phyloP scores from a whole-genome alignment of 2,797 vertebrate genomes.

The Denticeps clupeoides region DNA sequence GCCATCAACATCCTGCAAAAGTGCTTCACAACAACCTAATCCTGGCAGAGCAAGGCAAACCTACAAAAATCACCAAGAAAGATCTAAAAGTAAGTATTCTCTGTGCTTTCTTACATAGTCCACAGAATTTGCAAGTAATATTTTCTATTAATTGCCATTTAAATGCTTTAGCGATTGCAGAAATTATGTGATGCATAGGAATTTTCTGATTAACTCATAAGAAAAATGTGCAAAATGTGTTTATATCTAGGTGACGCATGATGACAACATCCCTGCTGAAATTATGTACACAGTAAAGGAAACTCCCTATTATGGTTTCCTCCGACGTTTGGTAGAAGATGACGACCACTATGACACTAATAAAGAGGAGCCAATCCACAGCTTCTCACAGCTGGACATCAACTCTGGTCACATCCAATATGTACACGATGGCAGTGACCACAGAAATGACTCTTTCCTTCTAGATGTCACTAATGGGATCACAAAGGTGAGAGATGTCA shows the following conservation, averaged over 20 bases:
- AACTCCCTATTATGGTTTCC: slow-evolving; percentile 55
- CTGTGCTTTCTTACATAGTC: background rate
- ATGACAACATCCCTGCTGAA: slow-evolving; percentile 64
- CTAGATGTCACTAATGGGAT: slow-evolving; percentile 68
- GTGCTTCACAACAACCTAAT: slow-evolving; percentile 55
- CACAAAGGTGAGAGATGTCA: slow-evolving; percentile 50
- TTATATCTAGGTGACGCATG: slow-evolving; percentile 63
- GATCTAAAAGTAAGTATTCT: slow-evolving; percentile 60
- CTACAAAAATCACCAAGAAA: slow-evolving; percentile 61
- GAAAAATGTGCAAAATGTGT: too few relatives aligned
- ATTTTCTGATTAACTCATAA: too few relatives aligned
- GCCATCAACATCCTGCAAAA: slow-evolving; percentile 57
- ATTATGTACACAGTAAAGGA: slow-evolving; percentile 59
- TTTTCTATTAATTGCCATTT: background rate
- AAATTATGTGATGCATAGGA: background rate
- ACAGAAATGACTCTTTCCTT: slow-evolving; percentile 53
- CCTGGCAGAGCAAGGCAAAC: slow-evolving; percentile 71
- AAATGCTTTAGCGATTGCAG: background rate
- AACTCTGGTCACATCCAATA: slow-evolving; percentile 65
- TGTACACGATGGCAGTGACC: slow-evolving; percentile 52
- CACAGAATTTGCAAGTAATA: background rate
- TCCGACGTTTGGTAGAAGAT: slow-evolving; percentile 43
- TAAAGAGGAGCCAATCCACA: slow-evolving; percentile 36
- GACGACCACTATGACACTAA: slow-evolving; percentile 35
- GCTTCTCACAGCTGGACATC: slow-evolving; percentile 73